These are phyloP conservation scores for Magallana gigas DNA, from an alignment of 1,140 invertebrate genomes.

Conservation along the genomic window DNA sequence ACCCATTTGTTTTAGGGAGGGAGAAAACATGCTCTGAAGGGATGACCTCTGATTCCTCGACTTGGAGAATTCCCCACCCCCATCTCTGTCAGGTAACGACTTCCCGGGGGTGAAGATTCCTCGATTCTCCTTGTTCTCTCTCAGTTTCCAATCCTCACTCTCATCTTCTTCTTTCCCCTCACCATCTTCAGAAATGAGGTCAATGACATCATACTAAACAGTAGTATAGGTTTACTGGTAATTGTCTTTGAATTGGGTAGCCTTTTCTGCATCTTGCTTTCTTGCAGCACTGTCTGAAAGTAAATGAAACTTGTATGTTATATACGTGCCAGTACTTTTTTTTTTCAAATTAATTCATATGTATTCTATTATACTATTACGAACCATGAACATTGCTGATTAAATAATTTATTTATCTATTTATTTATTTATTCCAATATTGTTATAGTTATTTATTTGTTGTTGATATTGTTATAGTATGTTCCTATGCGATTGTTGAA, in stretches of 20 bases:
- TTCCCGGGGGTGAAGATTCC: not conserved
- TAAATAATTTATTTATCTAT: too few relatives aligned
- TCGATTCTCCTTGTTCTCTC: slow-evolving; percentile 1
- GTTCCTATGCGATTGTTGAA: too few relatives aligned
- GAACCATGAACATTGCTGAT: not conserved
- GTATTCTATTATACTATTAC: not conserved
- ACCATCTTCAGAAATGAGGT: not conserved
- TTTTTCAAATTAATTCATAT: not conserved
- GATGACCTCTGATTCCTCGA: not conserved
- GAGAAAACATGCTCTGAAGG: not conserved
- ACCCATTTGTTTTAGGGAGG: not conserved
- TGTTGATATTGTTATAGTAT: too few relatives aligned
- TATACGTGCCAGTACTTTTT: not conserved
- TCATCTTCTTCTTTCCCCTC: not conserved
- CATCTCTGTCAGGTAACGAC: not conserved
- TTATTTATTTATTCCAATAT: not conserved
- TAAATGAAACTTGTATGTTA: not conserved
- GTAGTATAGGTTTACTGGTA: not conserved
- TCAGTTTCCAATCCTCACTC: not conserved
- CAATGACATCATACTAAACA: not conserved
- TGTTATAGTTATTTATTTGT: not conserved
- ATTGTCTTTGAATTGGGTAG: not conserved
- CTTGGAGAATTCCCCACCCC: not conserved
- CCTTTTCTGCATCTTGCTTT: not conserved
- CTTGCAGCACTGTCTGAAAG: not conserved